Evolutionary conservation across 2,888 invertebrate species (phyloP).

Genomic region (Acrobasis suavella): DNA sequence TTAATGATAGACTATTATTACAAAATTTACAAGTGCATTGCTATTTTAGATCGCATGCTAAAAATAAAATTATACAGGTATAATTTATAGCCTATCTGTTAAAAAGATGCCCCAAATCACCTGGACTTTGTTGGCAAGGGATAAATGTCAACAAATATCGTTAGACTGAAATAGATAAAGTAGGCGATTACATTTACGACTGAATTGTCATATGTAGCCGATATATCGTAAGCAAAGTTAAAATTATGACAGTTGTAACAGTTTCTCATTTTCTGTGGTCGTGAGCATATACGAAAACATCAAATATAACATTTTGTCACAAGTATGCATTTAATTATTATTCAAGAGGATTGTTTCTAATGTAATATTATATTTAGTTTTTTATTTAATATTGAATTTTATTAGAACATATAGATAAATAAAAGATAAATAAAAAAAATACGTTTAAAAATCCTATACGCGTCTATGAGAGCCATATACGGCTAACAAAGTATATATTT

Average conservation of each 20-base stretch:
- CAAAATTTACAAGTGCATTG: too few relatives aligned
- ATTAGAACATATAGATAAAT: too few relatives aligned
- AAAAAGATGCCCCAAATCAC: constrained; percentile 11
- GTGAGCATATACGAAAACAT: not conserved
- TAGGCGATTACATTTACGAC: not conserved
- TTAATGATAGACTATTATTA: too few relatives aligned
- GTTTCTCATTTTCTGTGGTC: not conserved
- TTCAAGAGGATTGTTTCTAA: too few relatives aligned
- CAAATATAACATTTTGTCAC: not conserved
- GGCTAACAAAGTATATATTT: too few relatives aligned
- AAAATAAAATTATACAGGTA: too few relatives aligned
- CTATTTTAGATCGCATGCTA: too few relatives aligned
- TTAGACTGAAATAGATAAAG: constrained; percentile 5
- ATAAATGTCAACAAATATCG: constrained; percentile 3
- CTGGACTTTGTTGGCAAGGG: constrained; percentile 5
- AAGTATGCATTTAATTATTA: not conserved
- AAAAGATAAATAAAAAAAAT: too few relatives aligned
- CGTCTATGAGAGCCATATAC: too few relatives aligned
- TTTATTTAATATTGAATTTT: too few relatives aligned
- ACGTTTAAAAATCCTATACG: too few relatives aligned
- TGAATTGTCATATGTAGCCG: not conserved
- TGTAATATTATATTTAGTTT: too few relatives aligned
- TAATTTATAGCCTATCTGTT: not conserved
- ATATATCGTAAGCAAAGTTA: not conserved
- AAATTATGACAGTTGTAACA: not conserved